phyloP scores from a whole-genome alignment of 2,797 vertebrate genomes.

The Sternotherus odoratus region DNA sequence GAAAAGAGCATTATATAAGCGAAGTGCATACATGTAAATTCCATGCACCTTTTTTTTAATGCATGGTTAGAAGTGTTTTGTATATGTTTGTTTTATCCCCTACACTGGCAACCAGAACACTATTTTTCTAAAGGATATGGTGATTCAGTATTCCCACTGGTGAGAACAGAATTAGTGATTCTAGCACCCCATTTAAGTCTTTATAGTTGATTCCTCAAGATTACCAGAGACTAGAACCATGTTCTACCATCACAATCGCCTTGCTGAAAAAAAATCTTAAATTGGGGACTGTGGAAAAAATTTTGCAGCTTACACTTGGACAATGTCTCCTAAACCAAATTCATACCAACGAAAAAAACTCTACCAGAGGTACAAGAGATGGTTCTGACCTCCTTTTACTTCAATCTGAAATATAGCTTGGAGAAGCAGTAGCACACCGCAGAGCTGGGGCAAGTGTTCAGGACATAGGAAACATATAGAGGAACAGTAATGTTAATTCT shows the following conservation, averaged over 20 bases:
- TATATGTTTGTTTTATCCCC: background rate
- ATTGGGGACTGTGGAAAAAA: background rate
- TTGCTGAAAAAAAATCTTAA: background rate
- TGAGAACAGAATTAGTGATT: background rate
- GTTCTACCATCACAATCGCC: background rate
- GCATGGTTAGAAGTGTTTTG: background rate
- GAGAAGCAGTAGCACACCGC: fast-evolving
- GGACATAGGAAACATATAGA: background rate
- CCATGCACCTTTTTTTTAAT: background rate
- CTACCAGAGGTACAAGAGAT: background rate
- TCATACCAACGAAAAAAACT: background rate
- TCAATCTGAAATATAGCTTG: background rate
- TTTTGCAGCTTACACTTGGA: background rate
- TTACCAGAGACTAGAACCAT: background rate
- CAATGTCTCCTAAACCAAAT: background rate
- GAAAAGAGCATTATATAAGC: background rate
- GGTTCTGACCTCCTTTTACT: background rate
- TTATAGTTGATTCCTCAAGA: background rate
- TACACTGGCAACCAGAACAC: background rate
- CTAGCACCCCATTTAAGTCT: background rate
- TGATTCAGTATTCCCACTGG: background rate
- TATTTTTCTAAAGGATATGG: background rate
- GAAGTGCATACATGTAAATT: background rate
- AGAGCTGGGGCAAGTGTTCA: background rate
- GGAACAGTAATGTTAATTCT: background rate